These are phyloP conservation scores for Cloeon dipterum DNA, from an alignment of 2,888 invertebrate genomes.

Conservation along the genomic window DNA sequence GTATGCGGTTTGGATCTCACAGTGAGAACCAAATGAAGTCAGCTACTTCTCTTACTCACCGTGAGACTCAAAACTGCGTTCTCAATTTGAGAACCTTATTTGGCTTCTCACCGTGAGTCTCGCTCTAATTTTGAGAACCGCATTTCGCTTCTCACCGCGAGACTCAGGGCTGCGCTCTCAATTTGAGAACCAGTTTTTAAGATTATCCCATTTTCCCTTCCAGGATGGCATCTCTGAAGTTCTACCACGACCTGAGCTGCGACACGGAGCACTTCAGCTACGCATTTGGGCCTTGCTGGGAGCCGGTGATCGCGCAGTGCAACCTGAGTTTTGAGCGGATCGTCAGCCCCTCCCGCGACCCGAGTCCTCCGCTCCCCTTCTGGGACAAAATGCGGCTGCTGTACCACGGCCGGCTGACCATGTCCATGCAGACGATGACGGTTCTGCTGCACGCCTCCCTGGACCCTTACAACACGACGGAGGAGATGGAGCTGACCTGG, in stretches of 20 bases:
- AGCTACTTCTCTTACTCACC: too few relatives aligned
- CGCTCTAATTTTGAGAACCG: too few relatives aligned
- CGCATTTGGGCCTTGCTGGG: conserved; percentile 99
- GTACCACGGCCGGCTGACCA: conserved; percentile 78
- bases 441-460: conserved; percentile 84
- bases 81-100: too few relatives aligned
- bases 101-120: too few relatives aligned
- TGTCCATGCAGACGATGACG: conserved; percentile 68
- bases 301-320: conserved; percentile 82
- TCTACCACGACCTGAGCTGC: conserved; percentile 93
- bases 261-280: conserved; percentile 74
- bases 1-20: too few relatives aligned
- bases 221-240: conserved; percentile 85
- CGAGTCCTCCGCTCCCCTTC: conserved; percentile 80
- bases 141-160: too few relatives aligned
- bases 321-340: conserved; percentile 74
- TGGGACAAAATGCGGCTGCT: conserved; percentile 93
- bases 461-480: conserved; percentile 96
- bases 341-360: conserved; percentile 68
- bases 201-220: too few relatives aligned
- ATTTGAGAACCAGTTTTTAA: too few relatives aligned
- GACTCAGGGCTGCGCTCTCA: too few relatives aligned
- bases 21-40: too few relatives aligned
- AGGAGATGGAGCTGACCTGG: conserved; percentile 97
- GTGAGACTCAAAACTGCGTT: too few relatives aligned